phyloP scores from a whole-genome alignment of 64 coral and sea anemone genomes.

The Montipora foliosa region DNA sequence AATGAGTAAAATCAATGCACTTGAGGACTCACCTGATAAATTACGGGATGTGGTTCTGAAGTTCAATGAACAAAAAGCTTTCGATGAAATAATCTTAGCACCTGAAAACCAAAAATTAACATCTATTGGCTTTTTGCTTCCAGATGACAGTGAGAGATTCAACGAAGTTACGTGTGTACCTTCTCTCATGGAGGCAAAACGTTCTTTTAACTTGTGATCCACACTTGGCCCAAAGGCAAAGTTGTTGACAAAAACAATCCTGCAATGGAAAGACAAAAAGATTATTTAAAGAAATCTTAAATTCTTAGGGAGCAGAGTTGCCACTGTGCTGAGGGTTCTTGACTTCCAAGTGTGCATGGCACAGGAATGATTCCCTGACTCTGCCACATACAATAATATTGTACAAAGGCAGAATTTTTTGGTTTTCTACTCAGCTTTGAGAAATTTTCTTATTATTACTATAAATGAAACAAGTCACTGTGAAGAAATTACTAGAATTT shows the following conservation, averaged over 20 bases:
- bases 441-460: too few relatives aligned
- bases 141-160: neutral
- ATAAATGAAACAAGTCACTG: too few relatives aligned
- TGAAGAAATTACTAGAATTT: too few relatives aligned
- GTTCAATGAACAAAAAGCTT: constrained; percentile 96
- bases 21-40: constrained; percentile 76
- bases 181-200: constrained; percentile 96
- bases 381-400: too few relatives aligned
- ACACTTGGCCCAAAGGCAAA: constrained; percentile 99
- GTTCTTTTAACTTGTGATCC: constrained; percentile 93
- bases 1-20: neutral
- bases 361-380: too few relatives aligned
- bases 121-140: neutral
- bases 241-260: constrained; percentile 99
- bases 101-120: constrained; percentile 46
- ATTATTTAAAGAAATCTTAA: neutral
- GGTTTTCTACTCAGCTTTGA: too few relatives aligned
- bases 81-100: constrained; percentile 98
- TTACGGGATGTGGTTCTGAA: constrained; percentile 95
- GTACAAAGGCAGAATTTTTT: too few relatives aligned
- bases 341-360: too few relatives aligned
- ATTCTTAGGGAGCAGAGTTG: neutral
- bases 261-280: constrained; percentile 13
- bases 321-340: too few relatives aligned
- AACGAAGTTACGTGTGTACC: constrained; percentile 31